phyloP scores from a whole-genome alignment of 1,140 invertebrate species.

The Drosophila sucinea region DNA sequence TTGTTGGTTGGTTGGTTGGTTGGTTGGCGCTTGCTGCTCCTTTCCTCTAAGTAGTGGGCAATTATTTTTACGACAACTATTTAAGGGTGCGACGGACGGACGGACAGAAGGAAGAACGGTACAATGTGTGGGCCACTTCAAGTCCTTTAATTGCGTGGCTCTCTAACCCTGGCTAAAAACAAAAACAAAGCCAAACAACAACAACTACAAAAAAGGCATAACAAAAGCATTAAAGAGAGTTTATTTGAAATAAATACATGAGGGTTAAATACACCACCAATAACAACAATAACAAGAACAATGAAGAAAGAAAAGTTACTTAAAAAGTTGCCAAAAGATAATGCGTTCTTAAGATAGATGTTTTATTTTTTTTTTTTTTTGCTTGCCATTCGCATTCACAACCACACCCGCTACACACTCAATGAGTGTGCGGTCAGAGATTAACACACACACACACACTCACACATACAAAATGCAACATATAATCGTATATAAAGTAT shows the following conservation, averaged over 20 bases:
- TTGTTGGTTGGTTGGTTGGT: conserved; percentile 37
- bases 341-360: conserved; percentile 77
- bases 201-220: conserved; percentile 70
- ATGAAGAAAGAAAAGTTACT: conserved; percentile 54
- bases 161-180: conserved; percentile 47
- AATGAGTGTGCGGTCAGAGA: conserved; percentile 34
- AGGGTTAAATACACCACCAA: conserved; percentile 40
- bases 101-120: background rate
- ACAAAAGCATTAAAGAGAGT: conserved; percentile 54
- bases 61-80: conserved; percentile 81
- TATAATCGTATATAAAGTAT: conserved; percentile 46
- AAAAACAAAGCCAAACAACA: conserved; percentile 39
- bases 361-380: background rate
- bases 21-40: background rate
- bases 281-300: background rate
- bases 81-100: conserved; percentile 54
- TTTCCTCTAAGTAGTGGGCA: conserved; percentile 71
- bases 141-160: conserved; percentile 69
- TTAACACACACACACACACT: conserved; percentile 35
- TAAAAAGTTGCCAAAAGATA: conserved; percentile 78
- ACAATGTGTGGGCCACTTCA: conserved; percentile 53
- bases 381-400: background rate
- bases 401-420: background rate
- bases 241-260: conserved; percentile 73
- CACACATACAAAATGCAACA: conserved; percentile 49